Percentiles rank a stretch among this genome's conserved stretches.
Conservation (phyloP, 2,113 vertebrate genomes). For the Pteruthius melanotis region DNA sequence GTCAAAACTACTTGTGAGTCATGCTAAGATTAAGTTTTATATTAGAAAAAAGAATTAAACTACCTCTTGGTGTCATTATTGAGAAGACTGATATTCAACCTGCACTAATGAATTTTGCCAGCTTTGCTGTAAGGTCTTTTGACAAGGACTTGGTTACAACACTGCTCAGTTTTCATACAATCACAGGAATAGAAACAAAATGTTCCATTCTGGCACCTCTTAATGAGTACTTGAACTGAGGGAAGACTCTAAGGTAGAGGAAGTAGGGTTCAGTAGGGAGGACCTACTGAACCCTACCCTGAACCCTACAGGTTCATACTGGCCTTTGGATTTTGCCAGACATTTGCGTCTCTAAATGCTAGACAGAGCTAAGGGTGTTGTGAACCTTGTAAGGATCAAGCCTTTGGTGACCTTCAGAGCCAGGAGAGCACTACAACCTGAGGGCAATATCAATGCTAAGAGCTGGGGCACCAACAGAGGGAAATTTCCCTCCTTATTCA, state of each 20-base stretch:
- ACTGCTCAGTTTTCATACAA: too few relatives aligned
- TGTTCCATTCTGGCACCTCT: neutral
- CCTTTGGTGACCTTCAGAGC: neutral
- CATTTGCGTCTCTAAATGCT: neutral
- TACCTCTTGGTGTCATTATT: neutral
- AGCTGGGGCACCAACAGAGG: neutral
- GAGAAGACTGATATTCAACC: neutral
- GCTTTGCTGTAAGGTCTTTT: neutral
- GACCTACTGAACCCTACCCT: too few relatives aligned
- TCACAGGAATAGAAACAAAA: neutral
- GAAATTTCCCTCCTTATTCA: neutral
- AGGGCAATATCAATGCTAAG: fast-evolving
- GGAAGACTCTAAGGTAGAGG: neutral
- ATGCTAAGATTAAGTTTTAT: neutral
- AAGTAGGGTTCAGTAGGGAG: neutral
- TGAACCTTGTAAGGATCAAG: neutral
- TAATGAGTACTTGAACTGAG: neutral
- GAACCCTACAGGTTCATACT: neutral
- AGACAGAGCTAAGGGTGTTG: neutral
- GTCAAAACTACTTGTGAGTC: neutral
- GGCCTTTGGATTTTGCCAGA: neutral
- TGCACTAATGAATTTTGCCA: neutral
- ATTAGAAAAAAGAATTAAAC: neutral
- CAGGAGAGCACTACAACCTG: neutral
- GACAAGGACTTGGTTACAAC: neutral